phyloP scores from a whole-genome alignment of 2,113 vertebrate genomes.

The Planiliza haematocheilus region DNA sequence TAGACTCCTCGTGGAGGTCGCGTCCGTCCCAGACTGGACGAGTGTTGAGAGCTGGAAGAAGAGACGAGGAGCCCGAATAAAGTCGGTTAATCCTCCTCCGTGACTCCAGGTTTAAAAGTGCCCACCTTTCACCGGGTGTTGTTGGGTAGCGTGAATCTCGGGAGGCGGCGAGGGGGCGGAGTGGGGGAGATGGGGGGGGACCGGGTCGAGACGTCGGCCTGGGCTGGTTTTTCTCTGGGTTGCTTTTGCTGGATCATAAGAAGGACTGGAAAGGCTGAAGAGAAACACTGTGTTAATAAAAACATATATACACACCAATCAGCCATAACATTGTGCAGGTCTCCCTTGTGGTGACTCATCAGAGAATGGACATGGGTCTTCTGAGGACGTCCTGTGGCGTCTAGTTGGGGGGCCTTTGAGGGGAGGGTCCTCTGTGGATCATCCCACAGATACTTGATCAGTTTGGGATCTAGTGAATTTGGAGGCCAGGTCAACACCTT shows the following conservation, averaged over 20 bases:
- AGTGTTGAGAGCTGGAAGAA: background rate
- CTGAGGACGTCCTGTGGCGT: too few species aligned
- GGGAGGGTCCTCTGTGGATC: too few species aligned
- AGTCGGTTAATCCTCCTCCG: slow-evolving; percentile 13
- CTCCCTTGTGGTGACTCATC: too few species aligned
- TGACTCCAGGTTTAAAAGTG: background rate
- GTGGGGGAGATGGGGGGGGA: slow-evolving; percentile 5
- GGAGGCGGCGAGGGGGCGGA: too few species aligned
- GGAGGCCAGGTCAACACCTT: too few species aligned
- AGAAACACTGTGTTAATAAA: too few species aligned
- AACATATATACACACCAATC: too few species aligned
- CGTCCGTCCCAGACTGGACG: slow-evolving; percentile 16
- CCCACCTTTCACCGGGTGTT: slow-evolving; percentile 20
- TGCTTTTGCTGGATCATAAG: slow-evolving; percentile 73
- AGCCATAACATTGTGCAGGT: too few species aligned
- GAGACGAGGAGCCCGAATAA: background rate
- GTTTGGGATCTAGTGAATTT: too few species aligned
- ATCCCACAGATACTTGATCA: too few species aligned
- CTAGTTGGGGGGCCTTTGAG: too few species aligned
- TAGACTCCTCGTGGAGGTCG: slow-evolving; percentile 1
- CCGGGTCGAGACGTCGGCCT: slow-evolving; percentile 42
- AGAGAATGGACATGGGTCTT: too few species aligned
- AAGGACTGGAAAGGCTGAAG: slow-evolving; percentile 54
- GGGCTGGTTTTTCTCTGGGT: slow-evolving; percentile 64
- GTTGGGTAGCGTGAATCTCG: slow-evolving; percentile 16